Evolutionary conservation across 2,888 invertebrate species (phyloP), one percentile per base, ranked within the genome.

Genomic region (Mimumesa dahlbomi): DNA sequence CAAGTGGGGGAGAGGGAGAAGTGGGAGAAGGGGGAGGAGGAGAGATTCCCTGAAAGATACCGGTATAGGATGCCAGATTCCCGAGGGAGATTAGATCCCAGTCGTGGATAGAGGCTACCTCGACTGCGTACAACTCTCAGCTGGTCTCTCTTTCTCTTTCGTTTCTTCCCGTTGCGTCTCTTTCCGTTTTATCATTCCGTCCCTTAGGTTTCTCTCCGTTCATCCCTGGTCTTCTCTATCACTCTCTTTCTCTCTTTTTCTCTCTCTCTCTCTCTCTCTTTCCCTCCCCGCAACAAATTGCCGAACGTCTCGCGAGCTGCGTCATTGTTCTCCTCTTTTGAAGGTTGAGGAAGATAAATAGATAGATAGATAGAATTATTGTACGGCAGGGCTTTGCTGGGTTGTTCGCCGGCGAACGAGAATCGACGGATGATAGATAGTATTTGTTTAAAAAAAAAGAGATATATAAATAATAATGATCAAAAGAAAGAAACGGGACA

Each of bases 11-110:
- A 7, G 7, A 59, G 52, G 67, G 42, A 53, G 62, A 38, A 63
- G 53, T 52, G 54, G 58, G 59, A 61, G 69, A 50, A 67, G 59
- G 71, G 48, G 72, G 73, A 38, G 74, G 62, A 65, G 77, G 49
- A 68, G 61, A 84, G 87, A 88, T 88, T 84, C 82, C 78, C 78
- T 66, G 77, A 69, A 64, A 75, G 88, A 89, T 88, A 87, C 62
- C 71, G 67, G 86, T 81, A 88, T 87, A 88, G 88, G 87, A 88
- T 87, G 87, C 87, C 83, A 88, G 89, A 89, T 89, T 85, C 79
- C 83, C 78, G 83, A 77, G 78, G 70, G 75, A 84, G 88, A 88
- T 88, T 84, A 88, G 89, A 88, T 88, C 81, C 69, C 82, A 80
- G 82, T 59, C 74, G 79, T 67, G 69, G 87, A 87, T 87, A 87